These are phyloP conservation scores for Lichenostomus cassidix DNA, from an alignment of 2,113 vertebrate species.

Conservation along the genomic window DNA sequence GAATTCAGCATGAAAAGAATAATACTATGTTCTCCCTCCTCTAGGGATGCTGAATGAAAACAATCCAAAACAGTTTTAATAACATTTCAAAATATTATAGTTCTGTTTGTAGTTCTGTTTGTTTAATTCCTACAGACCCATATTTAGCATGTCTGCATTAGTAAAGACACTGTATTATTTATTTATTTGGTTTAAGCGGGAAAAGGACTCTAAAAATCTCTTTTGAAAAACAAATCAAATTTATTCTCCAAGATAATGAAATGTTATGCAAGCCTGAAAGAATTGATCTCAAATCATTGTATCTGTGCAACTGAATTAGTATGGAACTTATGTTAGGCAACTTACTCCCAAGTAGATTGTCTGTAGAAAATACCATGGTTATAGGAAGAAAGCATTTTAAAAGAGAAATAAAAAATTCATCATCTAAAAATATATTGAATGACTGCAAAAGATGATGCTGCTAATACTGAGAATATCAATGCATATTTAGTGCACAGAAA, in stretches of 20 bases:
- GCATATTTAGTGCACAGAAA: neutral
- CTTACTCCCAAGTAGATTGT: neutral
- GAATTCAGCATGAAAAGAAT: neutral
- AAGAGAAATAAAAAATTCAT: neutral
- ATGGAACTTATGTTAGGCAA: neutral
- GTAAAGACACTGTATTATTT: neutral
- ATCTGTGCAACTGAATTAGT: neutral
- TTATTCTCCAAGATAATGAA: neutral
- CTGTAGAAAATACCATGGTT: neutral
- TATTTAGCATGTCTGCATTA: neutral
- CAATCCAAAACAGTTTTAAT: neutral
- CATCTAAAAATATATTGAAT: neutral
- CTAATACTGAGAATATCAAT: neutral
- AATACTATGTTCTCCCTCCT: neutral
- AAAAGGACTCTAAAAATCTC: neutral
- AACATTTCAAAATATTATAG: neutral
- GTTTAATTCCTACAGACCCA: neutral
- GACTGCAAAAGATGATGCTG: neutral
- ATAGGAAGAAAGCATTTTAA: neutral
- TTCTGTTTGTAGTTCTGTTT: neutral
- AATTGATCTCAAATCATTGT: neutral
- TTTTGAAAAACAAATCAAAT: neutral
- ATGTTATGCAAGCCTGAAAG: neutral
- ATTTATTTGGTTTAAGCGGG: neutral
- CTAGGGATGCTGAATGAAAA: neutral